These are phyloP conservation scores for Drosophila pseudoananassae DNA, from an alignment of 1,140 invertebrate species.

Conservation along the genomic window DNA sequence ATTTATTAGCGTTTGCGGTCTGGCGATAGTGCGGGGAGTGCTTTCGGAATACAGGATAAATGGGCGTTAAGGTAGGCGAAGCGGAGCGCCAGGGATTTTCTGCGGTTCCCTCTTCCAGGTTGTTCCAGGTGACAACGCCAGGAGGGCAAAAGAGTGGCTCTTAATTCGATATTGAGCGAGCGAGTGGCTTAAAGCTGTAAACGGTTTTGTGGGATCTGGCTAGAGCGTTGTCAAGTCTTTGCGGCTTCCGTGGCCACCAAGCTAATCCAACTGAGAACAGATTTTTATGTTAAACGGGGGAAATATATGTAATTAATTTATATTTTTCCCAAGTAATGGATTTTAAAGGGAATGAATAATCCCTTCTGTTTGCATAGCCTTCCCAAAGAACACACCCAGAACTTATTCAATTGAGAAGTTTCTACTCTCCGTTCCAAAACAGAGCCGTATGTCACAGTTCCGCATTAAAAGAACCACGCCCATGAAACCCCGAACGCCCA, in stretches of 20 bases:
- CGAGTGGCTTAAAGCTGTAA: conserved; percentile 19
- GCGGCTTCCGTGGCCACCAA: conserved; percentile 36
- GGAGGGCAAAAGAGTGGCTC: conserved; percentile 40
- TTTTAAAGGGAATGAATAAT: too few relatives aligned
- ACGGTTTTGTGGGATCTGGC: conserved; percentile 24
- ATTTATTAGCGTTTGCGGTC: conserved; percentile 78
- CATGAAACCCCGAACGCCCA: conserved; percentile 14
- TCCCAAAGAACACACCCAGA: neutral
- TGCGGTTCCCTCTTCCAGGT: conserved; percentile 59
- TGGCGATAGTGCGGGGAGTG: conserved; percentile 21
- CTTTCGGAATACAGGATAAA: conserved; percentile 36
- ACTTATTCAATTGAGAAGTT: conserved; percentile 41
- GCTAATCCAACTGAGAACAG: conserved; percentile 14
- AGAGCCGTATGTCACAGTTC: conserved; percentile 42
- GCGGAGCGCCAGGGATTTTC: conserved; percentile 30
- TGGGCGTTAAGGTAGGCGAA: conserved; percentile 2
- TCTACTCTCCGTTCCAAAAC: conserved; percentile 12
- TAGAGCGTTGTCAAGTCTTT: conserved; percentile 11
- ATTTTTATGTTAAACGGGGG: conserved; percentile 2
- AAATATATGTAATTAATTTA: neutral
- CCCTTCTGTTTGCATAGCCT: too few relatives aligned
- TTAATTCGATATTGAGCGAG: conserved; percentile 63
- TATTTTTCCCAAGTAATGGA: neutral
- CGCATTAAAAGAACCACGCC: conserved; percentile 33
- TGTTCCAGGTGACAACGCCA: conserved; percentile 54